A percentile compares a stretch with the other conserved stretches of the same genome.
phyloP scores from a whole-genome alignment of 2,888 invertebrate species.

The Drosophila testacea region DNA sequence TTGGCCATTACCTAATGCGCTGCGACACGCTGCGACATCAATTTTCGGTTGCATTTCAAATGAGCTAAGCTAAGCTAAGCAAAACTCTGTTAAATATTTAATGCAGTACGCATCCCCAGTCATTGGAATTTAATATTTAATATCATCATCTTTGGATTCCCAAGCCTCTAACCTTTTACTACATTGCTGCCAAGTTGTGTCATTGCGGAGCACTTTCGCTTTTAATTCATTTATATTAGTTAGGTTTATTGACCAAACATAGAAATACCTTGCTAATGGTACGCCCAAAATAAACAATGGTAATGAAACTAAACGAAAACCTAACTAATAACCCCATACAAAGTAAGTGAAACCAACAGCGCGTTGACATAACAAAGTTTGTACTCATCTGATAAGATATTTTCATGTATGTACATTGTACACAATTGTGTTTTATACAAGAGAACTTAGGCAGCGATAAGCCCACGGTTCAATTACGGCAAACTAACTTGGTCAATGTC shows the following conservation, averaged over 20 bases:
- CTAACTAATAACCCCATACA: constrained; percentile 6
- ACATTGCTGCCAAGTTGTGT: constrained; percentile 14
- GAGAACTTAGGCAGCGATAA: constrained; percentile 51
- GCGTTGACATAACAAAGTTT: constrained; percentile 61
- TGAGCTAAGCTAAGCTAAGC: constrained; percentile 56
- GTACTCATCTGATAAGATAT: constrained; percentile 68
- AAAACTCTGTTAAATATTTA: constrained; percentile 52
- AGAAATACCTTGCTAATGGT: constrained; percentile 27
- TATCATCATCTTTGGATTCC: constrained; percentile 41
- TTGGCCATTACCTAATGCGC: constrained; percentile 73
- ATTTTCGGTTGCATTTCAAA: constrained; percentile 78
- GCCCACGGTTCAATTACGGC: constrained; percentile 60
- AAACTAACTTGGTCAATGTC: constrained; percentile 70
- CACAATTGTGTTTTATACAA: constrained; percentile 15
- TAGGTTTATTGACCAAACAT: constrained; percentile 48
- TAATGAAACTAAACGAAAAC: constrained; percentile 22
- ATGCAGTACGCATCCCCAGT: constrained; percentile 46
- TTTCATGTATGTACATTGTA: constrained; percentile 11
- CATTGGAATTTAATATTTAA: constrained; percentile 68
- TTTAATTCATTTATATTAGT: constrained; percentile 75
- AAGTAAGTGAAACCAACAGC: constrained; percentile 20
- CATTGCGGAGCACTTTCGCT: constrained; percentile 59
- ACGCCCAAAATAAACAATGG: constrained; percentile 39
- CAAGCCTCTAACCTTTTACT: constrained; percentile 9
- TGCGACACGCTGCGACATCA: constrained; percentile 72